Percentiles rank a stretch among this genome's conserved stretches.
Conservation (phyloP, 2,797 vertebrate genomes). For the Selene dorsalis region DNA sequence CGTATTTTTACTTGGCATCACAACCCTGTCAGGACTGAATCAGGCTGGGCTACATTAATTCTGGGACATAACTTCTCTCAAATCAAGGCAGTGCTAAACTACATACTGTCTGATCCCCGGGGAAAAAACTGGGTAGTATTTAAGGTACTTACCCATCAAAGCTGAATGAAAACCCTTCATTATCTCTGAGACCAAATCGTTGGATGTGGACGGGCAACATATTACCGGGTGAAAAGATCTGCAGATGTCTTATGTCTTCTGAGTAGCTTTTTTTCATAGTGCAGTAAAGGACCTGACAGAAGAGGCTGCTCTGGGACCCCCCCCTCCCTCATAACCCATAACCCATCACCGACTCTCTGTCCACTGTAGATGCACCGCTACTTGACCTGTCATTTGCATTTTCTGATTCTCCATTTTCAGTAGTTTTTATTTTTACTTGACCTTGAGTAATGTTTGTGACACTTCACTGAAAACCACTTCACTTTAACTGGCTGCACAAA, state of each 20-base stretch:
- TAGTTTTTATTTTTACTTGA: slow-evolving; percentile 30
- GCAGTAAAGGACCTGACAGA: slow-evolving; percentile 46
- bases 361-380: slow-evolving; percentile 66
- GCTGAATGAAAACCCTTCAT: not conserved
- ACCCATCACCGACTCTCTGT: slow-evolving; percentile 77
- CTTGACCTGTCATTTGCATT: slow-evolving; percentile 66
- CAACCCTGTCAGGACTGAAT: not conserved
- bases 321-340: slow-evolving; percentile 80
- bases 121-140: slow-evolving; percentile 7
- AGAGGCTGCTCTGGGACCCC: slow-evolving; percentile 85
- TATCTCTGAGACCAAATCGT: not conserved
- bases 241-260: not conserved
- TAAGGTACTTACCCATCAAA: not conserved
- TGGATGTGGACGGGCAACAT: not conserved
- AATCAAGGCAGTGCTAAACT: not conserved
- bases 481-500: slow-evolving; percentile 28
- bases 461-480: slow-evolving; percentile 38
- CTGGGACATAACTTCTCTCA: not conserved
- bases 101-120: not conserved
- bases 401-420: slow-evolving; percentile 57
- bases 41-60: not conserved
- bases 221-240: not conserved
- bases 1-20: slow-evolving; percentile 9
- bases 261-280: not conserved
- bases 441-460: slow-evolving; percentile 15